phyloP scores from a whole-genome alignment of 2,113 vertebrate genomes.

The Archilochus colubris region DNA sequence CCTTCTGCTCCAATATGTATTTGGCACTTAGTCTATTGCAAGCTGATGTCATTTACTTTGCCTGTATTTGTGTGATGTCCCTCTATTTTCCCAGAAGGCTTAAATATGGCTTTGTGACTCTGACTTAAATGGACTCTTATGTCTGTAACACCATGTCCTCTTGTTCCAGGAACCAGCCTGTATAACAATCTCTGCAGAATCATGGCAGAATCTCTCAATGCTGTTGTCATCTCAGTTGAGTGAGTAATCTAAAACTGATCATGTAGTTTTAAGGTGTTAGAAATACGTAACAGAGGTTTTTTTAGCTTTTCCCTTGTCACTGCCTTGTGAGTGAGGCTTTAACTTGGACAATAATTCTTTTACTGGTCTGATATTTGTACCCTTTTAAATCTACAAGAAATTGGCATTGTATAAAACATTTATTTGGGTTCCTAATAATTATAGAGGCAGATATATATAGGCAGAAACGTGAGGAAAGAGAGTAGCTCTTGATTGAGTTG shows the following conservation, averaged over 20 bases:
- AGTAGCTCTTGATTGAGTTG: neutral
- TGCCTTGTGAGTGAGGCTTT: neutral
- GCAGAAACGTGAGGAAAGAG: neutral
- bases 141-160: neutral
- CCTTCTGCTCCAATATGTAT: neutral
- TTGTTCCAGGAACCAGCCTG: conserved; percentile 82
- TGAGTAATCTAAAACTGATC: conserved; percentile 76
- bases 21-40: neutral
- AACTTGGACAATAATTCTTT: neutral
- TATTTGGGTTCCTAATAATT: neutral
- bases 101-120: neutral
- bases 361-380: neutral
- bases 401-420: neutral
- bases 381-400: neutral
- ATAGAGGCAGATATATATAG: neutral
- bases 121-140: neutral
- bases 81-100: neutral
- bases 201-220: conserved; percentile 89
- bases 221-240: conserved; percentile 92
- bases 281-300: neutral
- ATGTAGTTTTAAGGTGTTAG: neutral
- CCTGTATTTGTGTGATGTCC: neutral
- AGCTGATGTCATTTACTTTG: conserved; percentile 1
- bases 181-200: conserved; percentile 87
- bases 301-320: neutral